phyloP scores from a whole-genome alignment of 2,888 invertebrate genomes.

The Eilema griseolum region DNA sequence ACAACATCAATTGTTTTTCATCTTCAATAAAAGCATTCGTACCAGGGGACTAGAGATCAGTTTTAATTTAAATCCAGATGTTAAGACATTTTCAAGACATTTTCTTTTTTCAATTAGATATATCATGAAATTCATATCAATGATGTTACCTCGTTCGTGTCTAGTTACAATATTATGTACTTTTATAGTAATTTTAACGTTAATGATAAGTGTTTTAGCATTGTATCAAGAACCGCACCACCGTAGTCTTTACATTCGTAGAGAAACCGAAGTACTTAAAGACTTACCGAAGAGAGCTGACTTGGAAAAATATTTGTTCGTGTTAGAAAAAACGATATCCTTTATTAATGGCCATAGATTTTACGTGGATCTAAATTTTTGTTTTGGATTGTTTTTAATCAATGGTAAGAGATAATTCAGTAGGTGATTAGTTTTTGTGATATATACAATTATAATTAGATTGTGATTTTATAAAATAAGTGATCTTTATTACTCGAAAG shows the following conservation, averaged over 20 bases:
- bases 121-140: slow-evolving; percentile 7
- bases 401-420: not conserved
- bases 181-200: slow-evolving; percentile 6
- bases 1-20: not conserved
- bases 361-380: slow-evolving; percentile 15
- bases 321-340: slow-evolving; percentile 8
- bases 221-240: slow-evolving; percentile 5
- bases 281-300: slow-evolving; percentile 1
- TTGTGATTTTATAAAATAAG: not conserved
- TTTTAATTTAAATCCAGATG: slow-evolving; percentile 5
- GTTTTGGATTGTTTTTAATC: slow-evolving; percentile 14
- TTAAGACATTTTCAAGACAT: not conserved
- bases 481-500: no score
- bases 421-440: not conserved
- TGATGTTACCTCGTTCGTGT: slow-evolving; percentile 5
- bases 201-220: slow-evolving; percentile 16
- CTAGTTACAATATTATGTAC: slow-evolving; percentile 7
- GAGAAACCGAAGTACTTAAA: slow-evolving; percentile 11
- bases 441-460: not conserved
- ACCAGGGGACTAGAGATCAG: not conserved
- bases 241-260: not conserved
- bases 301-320: not conserved
- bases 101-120: not conserved
- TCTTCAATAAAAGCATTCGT: slow-evolving; percentile 8
- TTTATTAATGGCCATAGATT: slow-evolving; percentile 14